Evolutionary conservation across 2,113 vertebrate genomes (phyloP).

Genomic region (Cinclus cinclus): DNA sequence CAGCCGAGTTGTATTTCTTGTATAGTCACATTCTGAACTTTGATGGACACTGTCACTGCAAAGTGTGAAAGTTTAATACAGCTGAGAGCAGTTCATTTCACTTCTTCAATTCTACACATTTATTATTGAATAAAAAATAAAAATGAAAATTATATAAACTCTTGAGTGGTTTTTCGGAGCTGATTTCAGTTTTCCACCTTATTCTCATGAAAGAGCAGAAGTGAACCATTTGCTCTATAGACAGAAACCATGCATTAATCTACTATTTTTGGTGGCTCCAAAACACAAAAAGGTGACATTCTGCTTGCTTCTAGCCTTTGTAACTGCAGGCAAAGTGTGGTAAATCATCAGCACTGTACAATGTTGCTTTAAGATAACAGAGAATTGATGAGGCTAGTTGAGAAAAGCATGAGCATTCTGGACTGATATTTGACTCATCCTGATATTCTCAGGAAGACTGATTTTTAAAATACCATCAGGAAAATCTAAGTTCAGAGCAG

Average conservation of each 20-base stretch:
- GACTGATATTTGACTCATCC: not conserved
- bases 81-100: not conserved
- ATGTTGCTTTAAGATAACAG: not conserved
- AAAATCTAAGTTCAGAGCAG: not conserved
- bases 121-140: not conserved
- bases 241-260: not conserved
- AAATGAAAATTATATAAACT: not conserved
- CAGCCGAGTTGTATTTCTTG: conserved; percentile 29
- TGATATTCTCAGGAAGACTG: not conserved
- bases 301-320: not conserved
- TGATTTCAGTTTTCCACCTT: not conserved
- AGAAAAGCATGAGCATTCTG: not conserved
- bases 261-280: not conserved
- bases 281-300: not conserved
- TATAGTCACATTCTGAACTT: not conserved
- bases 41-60: not conserved
- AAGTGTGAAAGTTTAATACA: not conserved
- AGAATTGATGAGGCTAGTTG: not conserved
- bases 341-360: not conserved
- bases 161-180: not conserved
- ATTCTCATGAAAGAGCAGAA: not conserved
- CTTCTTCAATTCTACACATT: not conserved
- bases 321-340: not conserved
- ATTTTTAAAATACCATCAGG: not conserved
- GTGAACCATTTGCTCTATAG: not conserved